Conservation (phyloP, 2,113 vertebrate genomes). For the Petrocephalus microphthalmus region DNA sequence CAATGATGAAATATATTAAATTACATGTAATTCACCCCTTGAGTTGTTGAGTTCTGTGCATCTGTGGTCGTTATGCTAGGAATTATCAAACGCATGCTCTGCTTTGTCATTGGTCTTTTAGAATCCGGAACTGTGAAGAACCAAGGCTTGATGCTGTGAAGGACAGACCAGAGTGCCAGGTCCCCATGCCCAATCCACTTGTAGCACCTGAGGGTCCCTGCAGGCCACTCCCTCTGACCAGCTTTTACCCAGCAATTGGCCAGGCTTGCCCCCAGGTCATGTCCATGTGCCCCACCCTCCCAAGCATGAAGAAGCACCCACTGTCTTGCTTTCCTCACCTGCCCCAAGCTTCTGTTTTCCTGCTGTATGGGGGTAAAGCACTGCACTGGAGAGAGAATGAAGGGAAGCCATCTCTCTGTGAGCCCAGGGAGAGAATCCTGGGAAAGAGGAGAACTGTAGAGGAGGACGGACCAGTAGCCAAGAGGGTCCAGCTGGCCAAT, state of each 20-base stretch:
- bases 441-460: constrained; percentile 46
- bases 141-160: neutral
- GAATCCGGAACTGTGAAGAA: neutral
- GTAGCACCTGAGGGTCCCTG: constrained; percentile 51
- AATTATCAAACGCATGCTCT: neutral
- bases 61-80: neutral
- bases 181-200: constrained; percentile 1
- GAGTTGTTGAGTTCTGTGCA: neutral
- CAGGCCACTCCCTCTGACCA: constrained; percentile 24
- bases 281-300: neutral
- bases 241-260: constrained; percentile 31
- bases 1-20: neutral
- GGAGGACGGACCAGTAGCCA: constrained; percentile 48
- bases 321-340: constrained; percentile 63
- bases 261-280: constrained; percentile 6
- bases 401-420: constrained; percentile 31
- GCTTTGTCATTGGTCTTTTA: constrained; percentile 8
- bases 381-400: neutral
- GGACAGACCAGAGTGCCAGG: neutral
- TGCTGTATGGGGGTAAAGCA: constrained; percentile 59
- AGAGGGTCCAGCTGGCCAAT: constrained; percentile 44
- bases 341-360: constrained; percentile 68
- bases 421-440: constrained; percentile 22
- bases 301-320: constrained; percentile 42
- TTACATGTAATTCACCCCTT: neutral